Conservation (phyloP, 1,140 invertebrate species). For the Aphis craccivora region DNA sequence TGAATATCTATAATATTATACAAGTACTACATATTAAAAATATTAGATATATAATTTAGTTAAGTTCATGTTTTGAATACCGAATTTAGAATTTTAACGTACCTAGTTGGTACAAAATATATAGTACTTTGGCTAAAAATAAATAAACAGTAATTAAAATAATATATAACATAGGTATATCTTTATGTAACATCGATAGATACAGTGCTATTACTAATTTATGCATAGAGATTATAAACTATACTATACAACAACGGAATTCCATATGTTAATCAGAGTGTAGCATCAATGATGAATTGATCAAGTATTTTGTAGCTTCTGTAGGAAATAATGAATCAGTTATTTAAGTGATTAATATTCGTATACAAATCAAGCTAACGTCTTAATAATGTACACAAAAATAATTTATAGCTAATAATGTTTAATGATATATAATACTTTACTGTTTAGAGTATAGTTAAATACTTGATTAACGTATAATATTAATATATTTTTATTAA, state of each 20-base stretch:
- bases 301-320: background rate
- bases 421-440: background rate
- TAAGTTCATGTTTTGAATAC: too few relatives aligned
- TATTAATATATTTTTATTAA: background rate
- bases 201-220: background rate
- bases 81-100: too few relatives aligned
- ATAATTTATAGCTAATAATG: background rate
- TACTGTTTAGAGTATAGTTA: background rate
- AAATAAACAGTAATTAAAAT: too few relatives aligned
- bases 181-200: background rate
- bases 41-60: too few relatives aligned
- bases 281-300: background rate
- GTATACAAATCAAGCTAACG: background rate
- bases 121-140: too few relatives aligned
- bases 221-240: background rate
- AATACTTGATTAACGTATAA: background rate
- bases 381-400: background rate
- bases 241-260: background rate
- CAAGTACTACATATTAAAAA: background rate
- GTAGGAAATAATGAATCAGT: conserved; percentile 10
- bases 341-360: background rate
- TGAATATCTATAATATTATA: background rate
- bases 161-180: too few relatives aligned
- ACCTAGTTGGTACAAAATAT: too few relatives aligned
- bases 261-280: background rate